Conservation (phyloP, 1,140 invertebrate genomes). For the Eciton burchellii region DNA sequence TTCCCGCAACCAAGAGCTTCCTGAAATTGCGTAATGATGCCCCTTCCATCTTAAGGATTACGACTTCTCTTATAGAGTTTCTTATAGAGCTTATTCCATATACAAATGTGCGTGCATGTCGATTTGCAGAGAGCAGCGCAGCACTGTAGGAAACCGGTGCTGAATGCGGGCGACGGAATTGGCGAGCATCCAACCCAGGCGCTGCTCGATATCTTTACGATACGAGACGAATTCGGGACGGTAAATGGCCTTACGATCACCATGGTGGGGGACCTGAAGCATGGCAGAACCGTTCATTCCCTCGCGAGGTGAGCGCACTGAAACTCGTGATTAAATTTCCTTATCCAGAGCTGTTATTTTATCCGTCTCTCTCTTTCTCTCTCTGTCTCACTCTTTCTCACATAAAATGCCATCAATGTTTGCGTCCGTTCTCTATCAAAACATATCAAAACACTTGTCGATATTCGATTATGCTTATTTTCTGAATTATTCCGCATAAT, state of each 20-base stretch:
- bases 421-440: too few species aligned
- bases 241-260: conserved; percentile 98
- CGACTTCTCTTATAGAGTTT: too few species aligned
- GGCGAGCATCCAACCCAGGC: conserved; percentile 99
- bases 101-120: too few species aligned
- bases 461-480: too few species aligned
- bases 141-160: conserved; percentile 94
- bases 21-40: too few species aligned
- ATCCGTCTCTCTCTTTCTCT: too few species aligned
- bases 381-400: too few species aligned
- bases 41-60: too few species aligned
- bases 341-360: background rate
- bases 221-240: conserved; percentile 99
- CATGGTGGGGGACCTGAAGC: conserved; percentile 98
- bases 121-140: conserved; percentile 90
- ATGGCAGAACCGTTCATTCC: conserved; percentile 99
- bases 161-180: conserved; percentile 99
- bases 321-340: background rate
- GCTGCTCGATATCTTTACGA: conserved; percentile 98
- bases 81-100: too few species aligned
- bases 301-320: conserved; percentile 89
- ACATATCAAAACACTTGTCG: too few species aligned
- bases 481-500: too few species aligned
- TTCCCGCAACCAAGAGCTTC: background rate
- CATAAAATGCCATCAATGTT: too few species aligned